phyloP scores from a whole-genome alignment of 2,888 invertebrate genomes.

The Sminthurides aquaticus region DNA sequence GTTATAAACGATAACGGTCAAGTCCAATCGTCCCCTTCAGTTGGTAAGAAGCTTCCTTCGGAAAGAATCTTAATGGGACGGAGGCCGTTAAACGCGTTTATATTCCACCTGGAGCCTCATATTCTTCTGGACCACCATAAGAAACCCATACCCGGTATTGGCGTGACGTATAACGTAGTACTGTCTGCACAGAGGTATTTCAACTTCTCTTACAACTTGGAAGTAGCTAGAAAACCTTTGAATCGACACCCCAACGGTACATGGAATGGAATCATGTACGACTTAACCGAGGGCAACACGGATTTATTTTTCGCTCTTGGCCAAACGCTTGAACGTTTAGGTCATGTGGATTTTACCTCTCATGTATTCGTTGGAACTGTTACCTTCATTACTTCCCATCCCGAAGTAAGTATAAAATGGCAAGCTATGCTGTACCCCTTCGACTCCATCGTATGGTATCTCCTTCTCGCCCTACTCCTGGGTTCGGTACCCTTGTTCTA shows the following conservation, averaged over 20 bases:
- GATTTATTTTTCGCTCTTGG: background rate
- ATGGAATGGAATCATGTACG: background rate
- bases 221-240: background rate
- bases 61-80: too few species aligned
- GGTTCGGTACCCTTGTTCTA: too few species aligned
- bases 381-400: background rate
- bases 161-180: too few species aligned
- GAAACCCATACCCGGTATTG: too few species aligned
- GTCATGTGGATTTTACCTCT: background rate
- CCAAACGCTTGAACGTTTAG: background rate
- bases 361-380: background rate
- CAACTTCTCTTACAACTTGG: background rate
- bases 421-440: conserved; percentile 4
- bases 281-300: background rate
- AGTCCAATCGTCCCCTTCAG: too few species aligned
- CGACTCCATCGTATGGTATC: background rate
- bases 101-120: too few species aligned
- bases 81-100: too few species aligned
- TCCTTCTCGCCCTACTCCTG: too few species aligned
- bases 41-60: too few species aligned
- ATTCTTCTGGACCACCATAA: too few species aligned
- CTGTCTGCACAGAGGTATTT: too few species aligned
- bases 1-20: too few species aligned
- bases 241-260: background rate
- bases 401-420: background rate